Percentiles rank a stretch among this genome's conserved stretches.
These are phyloP conservation scores for Megalops atlanticus DNA, from an alignment of 2,113 vertebrate genomes.

Conservation along the genomic window DNA sequence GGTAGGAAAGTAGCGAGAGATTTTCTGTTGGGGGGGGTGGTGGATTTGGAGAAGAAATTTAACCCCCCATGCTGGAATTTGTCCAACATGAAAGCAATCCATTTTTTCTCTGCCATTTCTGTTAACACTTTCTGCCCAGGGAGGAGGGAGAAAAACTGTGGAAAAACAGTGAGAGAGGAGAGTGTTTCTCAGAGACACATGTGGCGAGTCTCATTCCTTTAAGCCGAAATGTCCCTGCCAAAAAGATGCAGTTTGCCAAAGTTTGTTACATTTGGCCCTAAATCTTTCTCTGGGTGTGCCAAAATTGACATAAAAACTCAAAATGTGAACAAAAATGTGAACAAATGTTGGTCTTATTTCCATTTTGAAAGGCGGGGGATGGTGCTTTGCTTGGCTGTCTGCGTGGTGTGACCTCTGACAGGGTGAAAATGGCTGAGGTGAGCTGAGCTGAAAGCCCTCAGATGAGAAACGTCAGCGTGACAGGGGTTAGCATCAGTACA, in stretches of 20 bases:
- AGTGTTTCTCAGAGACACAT: not conserved
- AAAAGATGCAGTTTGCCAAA: not conserved
- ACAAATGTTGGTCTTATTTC: no score
- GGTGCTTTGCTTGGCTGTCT: no score
- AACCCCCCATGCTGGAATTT: constrained; percentile 64
- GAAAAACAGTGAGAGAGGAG: constrained; percentile 11
- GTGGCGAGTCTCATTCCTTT: no score
- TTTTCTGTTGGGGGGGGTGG: constrained; percentile 40
- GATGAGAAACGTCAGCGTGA: not conserved
- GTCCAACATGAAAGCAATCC: constrained; percentile 65
- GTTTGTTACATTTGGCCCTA: not conserved
- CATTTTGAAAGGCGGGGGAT: no score
- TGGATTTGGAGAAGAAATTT: constrained; percentile 58
- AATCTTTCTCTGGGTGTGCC: no score
- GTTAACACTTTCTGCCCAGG: constrained; percentile 33
- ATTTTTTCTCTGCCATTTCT: constrained; percentile 36
- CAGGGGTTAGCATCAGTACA: no score
- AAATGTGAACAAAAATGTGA: no score
- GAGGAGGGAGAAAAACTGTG: not conserved
- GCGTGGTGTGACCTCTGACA: not conserved
- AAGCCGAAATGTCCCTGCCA: not conserved
- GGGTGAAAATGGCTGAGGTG: not conserved
- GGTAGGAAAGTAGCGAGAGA: constrained; percentile 46
- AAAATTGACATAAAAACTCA: no score
- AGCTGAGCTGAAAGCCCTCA: not conserved